Evolutionary conservation across 2,888 invertebrate species (phyloP).

Genomic region (Drosophila buzzatii): DNA sequence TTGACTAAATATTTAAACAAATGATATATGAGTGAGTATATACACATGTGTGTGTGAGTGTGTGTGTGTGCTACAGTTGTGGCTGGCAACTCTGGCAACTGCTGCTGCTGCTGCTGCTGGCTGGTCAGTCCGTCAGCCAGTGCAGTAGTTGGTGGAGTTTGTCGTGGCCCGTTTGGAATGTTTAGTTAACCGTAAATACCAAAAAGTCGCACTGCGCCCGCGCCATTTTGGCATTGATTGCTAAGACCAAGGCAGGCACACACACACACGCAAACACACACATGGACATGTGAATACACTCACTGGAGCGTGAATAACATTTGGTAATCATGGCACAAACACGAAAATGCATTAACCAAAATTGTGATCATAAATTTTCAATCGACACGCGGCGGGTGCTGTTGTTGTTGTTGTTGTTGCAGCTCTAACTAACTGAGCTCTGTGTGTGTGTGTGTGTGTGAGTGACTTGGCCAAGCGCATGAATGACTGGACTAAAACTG

Average conservation of each 20-base stretch:
- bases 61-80: neutral
- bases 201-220: constrained; percentile 73
- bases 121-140: constrained; percentile 28
- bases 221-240: constrained; percentile 78
- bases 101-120: constrained; percentile 11
- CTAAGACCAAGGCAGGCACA: constrained; percentile 50
- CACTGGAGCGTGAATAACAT: constrained; percentile 82
- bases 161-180: constrained; percentile 71
- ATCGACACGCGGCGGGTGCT: constrained; percentile 78
- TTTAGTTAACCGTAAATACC: constrained; percentile 76
- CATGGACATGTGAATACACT: constrained; percentile 57
- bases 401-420: constrained; percentile 39
- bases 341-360: constrained; percentile 85
- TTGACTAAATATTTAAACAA: neutral
- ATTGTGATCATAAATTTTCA: constrained; percentile 85
- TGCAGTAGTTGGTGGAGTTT: constrained; percentile 39
- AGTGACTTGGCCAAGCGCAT: constrained; percentile 57
- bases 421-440: constrained; percentile 49
- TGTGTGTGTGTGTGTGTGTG: constrained; percentile 44
- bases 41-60: neutral
- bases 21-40: neutral
- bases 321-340: constrained; percentile 84
- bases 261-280: constrained; percentile 17
- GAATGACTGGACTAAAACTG: constrained; percentile 71
- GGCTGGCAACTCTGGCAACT: constrained; percentile 21